Base-by-base conservation (phyloP, 2,888 invertebrate species). In the Julus scanicus region DNA sequence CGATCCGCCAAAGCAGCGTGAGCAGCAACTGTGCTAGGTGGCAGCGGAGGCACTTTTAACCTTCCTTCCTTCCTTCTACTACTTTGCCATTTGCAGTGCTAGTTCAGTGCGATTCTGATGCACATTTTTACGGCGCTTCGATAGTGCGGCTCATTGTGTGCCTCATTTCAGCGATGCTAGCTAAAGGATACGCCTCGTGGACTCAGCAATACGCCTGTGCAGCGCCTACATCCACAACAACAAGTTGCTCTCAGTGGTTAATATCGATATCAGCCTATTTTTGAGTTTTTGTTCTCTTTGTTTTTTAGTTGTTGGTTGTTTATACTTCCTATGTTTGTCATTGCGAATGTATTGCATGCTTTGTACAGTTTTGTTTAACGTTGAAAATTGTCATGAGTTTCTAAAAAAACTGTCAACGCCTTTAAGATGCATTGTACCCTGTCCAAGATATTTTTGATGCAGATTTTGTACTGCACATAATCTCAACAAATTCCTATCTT, bases 1-100 rank as follows among this genome's bases (percentile, higher is more conserved):
- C 80, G 80, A 80, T 80, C 80, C 80, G 80, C 13, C 44, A 4
- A 80, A 80, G 80, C 80, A 80, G 80, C 80, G 80, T 80, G 80
- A 80, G 80, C 80, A 80, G 80, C 80, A 80, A 80, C 80, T 80
- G 80, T 80, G 80, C 80, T 80, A 80, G 80, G 80, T 80, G 80
- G 80, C 80, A 15, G 80, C 80, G 80, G 80, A 80, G 80, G 80
- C 80, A 80, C 80, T 37, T 80, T 80, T 80, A 80, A 80, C 80
- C 80, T 80, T 9, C 71, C 71, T 71, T 80, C 80, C 80, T 80
- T 80, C 80, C 80, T 80, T 80, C 37, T 37, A 80, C 37, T 37
- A 37, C 80, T 37, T 37, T 37, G 80, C 80, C 80, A 80, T 80
- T 80, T 80, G 80, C 80, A 80, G 80, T 80, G 80, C 37, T 5